Conservation (phyloP, 2,888 invertebrate species). For the Mylabris sibirica region DNA sequence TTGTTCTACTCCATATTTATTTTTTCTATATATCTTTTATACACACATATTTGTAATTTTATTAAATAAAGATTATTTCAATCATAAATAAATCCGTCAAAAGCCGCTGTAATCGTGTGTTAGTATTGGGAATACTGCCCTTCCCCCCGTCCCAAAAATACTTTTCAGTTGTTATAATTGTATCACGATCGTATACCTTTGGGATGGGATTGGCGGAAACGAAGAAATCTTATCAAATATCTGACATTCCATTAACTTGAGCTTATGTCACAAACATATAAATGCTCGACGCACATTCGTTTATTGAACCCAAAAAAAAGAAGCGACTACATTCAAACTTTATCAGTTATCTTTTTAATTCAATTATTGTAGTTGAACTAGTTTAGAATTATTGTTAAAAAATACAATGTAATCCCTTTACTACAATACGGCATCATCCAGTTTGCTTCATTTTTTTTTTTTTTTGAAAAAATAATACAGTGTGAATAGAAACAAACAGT, state of each 20-base stretch:
- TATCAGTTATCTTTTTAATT: conserved; percentile 1
- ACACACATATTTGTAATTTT: conserved; percentile 13
- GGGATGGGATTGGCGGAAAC: conserved; percentile 35
- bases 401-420: not conserved
- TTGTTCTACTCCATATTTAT: conserved; percentile 20
- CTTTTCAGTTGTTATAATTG: conserved; percentile 48
- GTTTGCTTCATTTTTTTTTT: conserved; percentile 57
- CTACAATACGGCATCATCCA: conserved; percentile 54
- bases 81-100: not conserved
- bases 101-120: not conserved
- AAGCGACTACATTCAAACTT: conserved; percentile 20
- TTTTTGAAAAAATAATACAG: conserved; percentile 60
- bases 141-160: conserved; percentile 45
- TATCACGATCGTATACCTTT: conserved; percentile 45
- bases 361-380: not conserved
- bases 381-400: not conserved
- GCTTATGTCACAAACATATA: conserved; percentile 31
- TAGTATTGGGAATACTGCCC: not conserved
- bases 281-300: conserved; percentile 12
- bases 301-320: conserved; percentile 11
- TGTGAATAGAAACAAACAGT: conserved; percentile 50
- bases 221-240: conserved; percentile 39
- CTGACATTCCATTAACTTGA: conserved; percentile 43
- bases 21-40: conserved; percentile 1
- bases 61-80: conserved; percentile 13